phyloP scores from a whole-genome alignment of 2,797 vertebrate genomes.

The Onychomys leucogaster region DNA sequence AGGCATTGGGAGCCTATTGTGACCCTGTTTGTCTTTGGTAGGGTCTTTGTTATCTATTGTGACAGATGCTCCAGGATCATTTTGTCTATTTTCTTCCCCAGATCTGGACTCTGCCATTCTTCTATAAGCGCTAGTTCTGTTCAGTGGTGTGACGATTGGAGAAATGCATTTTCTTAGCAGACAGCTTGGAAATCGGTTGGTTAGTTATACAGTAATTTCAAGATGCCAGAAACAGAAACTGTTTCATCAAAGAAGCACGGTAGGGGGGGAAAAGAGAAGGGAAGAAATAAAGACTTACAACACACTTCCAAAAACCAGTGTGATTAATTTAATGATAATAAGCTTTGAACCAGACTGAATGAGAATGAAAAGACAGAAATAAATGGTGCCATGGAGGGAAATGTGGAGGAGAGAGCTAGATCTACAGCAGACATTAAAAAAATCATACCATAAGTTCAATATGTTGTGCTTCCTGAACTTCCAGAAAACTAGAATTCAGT shows the following conservation, averaged over 20 bases:
- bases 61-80: slow-evolving; percentile 66
- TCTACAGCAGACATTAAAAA: background rate
- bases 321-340: slow-evolving; percentile 6
- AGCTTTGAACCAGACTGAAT: slow-evolving; percentile 48
- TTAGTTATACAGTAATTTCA: slow-evolving; percentile 40
- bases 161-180: slow-evolving; percentile 61
- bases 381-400: background rate
- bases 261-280: background rate
- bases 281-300: slow-evolving; percentile 50
- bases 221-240: slow-evolving; percentile 40
- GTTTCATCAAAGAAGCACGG: background rate
- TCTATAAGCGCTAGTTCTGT: slow-evolving; percentile 9
- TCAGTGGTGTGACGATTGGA: slow-evolving; percentile 8
- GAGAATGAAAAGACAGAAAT: slow-evolving; percentile 47
- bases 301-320: background rate
- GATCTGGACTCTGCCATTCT: slow-evolving; percentile 55
- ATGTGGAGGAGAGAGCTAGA: background rate
- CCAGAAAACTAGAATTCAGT: background rate
- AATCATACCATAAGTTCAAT: background rate
- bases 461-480: background rate
- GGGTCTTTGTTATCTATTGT: slow-evolving; percentile 74
- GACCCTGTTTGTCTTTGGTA: slow-evolving; percentile 48
- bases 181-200: slow-evolving; percentile 34
- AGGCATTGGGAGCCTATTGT: slow-evolving; percentile 42
- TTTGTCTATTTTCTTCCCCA: slow-evolving; percentile 65